phyloP scores from a whole-genome alignment of 2,113 vertebrate species.

The Megaceryle maxima region DNA sequence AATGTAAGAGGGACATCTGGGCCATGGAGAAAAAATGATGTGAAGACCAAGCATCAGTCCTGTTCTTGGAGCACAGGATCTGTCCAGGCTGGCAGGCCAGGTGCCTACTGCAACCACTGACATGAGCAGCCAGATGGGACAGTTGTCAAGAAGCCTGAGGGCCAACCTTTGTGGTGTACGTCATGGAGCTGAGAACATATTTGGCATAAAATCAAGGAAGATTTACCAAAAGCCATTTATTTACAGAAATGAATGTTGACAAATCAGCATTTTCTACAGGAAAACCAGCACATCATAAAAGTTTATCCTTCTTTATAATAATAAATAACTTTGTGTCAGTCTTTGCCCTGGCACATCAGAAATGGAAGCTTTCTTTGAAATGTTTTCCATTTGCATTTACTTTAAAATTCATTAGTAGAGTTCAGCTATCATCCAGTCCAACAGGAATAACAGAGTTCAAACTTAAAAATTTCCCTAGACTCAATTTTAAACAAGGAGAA shows the following conservation, averaged over 20 bases:
- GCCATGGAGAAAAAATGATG: fast-evolving
- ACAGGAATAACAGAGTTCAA: background rate
- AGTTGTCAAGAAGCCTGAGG: background rate
- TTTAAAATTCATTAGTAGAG: background rate
- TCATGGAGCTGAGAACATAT: background rate
- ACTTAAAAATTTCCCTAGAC: background rate
- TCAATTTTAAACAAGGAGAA: background rate
- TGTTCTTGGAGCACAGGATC: background rate
- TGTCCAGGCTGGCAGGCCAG: background rate
- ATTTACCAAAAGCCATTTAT: background rate
- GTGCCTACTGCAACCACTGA: background rate
- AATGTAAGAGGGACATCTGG: background rate
- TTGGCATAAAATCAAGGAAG: background rate
- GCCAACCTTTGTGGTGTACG: background rate
- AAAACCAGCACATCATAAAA: background rate
- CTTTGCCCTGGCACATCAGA: background rate
- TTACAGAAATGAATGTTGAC: background rate
- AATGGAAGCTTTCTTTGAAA: background rate
- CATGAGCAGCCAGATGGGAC: background rate
- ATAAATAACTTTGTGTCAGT: background rate
- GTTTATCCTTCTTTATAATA: background rate
- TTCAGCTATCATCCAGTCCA: background rate
- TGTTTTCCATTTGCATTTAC: background rate
- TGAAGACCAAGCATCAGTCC: background rate
- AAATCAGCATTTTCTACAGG: background rate